Evolutionary conservation across 2,888 invertebrate genomes (phyloP).

Genomic region (Acleris sparsana): DNA sequence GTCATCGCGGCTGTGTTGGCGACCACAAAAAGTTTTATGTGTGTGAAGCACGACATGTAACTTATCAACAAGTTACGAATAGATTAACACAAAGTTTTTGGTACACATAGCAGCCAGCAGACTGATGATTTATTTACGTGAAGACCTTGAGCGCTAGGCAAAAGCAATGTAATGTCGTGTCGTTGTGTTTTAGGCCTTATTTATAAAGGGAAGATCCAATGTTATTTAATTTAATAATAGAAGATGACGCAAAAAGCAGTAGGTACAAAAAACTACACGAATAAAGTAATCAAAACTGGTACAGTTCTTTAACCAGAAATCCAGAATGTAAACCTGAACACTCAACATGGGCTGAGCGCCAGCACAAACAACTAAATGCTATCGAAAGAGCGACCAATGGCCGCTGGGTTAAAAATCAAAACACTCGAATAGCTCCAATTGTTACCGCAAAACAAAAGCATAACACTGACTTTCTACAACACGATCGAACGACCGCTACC

Average conservation of each 20-base stretch:
- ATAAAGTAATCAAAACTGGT: no score
- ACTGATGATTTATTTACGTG: no score
- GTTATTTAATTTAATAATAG: no score
- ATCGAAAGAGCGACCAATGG: neutral
- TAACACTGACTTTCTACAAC: slow-evolving; percentile 32
- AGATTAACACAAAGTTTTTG: slow-evolving; percentile 1
- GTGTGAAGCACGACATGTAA: slow-evolving; percentile 16
- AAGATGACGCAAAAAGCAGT: no score
- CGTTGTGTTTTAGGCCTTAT: no score
- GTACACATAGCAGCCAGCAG: neutral
- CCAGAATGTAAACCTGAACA: no score
- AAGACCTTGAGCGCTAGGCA: no score
- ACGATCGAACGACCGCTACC: slow-evolving; percentile 44
- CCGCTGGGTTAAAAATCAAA: slow-evolving; percentile 7
- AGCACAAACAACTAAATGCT: neutral
- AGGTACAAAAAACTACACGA: no score
- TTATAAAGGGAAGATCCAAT: no score
- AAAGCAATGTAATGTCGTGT: no score
- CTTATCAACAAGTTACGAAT: slow-evolving; percentile 13
- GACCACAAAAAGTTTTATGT: slow-evolving; percentile 31
- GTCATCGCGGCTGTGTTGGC: slow-evolving; percentile 14
- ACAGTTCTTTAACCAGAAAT: no score
- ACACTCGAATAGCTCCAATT: slow-evolving; percentile 15
- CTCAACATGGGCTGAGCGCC: no score
- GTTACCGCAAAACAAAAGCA: slow-evolving; percentile 30